phyloP scores from a whole-genome alignment of 2,113 vertebrate species.

The Prochilodus magdalenae region DNA sequence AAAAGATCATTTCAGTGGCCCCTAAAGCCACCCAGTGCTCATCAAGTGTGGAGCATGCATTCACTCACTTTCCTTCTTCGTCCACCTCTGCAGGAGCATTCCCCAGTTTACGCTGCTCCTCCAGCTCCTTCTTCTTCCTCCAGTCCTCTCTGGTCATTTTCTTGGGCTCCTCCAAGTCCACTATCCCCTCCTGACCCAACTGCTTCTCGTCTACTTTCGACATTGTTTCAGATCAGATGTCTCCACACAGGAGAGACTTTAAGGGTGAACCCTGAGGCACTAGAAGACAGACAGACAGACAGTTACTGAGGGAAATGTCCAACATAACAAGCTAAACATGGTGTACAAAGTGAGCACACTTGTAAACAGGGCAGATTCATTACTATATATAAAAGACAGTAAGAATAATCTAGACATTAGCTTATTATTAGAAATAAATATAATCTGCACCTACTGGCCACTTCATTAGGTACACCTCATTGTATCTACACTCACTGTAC shows the following conservation, averaged over 20 bases:
- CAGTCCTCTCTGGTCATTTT: constrained; percentile 98
- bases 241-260: background rate
- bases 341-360: no score
- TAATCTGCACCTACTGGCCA: no score
- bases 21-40: no score
- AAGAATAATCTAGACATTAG: no score
- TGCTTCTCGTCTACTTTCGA: constrained; percentile 59
- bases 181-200: constrained; percentile 74
- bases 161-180: constrained; percentile 93
- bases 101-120: constrained; percentile 95
- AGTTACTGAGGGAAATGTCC: no score
- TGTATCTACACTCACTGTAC: no score
- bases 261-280: background rate
- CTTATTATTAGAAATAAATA: no score
- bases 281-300: background rate
- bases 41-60: background rate
- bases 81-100: constrained; percentile 98
- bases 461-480: no score
- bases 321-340: no score
- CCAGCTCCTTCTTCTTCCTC: constrained; percentile 98
- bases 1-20: no score
- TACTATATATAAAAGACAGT: no score
- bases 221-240: constrained; percentile 51
- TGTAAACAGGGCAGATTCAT: no score
- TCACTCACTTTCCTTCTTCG: constrained; percentile 95